Base-by-base conservation (phyloP, 2,888 invertebrate genomes). In the Flexamia atlantica region DNA sequence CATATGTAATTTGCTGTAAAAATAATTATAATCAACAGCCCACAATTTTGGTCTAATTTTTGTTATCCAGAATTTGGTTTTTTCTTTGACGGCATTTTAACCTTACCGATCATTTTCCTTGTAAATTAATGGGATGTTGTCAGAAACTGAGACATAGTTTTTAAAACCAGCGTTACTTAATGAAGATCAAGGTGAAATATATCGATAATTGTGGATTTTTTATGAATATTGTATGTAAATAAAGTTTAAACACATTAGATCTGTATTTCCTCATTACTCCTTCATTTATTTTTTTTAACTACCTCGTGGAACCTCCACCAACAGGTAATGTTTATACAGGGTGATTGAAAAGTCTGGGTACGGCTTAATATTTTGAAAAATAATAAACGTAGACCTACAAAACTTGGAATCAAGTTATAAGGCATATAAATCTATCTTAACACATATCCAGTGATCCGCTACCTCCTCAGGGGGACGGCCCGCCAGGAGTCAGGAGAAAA, bases 221-320 rank as follows among this genome's bases (percentile, higher is more conserved):
- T 64, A 64, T 64, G 30, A 12, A 64, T 64, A 64, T 64, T 64
- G 64, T 28, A 64, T 64, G 64, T 64, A 64, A 64, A 64, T 64
- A 64, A 64, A 64, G 64, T 64, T 64, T 64, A 28, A 64, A 64
- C 28, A 64, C 64, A 28, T 12, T 64, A 64, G 20, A 28, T 10
- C 3, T 25, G 5, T 28, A 17, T 28, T 64, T 57, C n/a, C 7
- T 64, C 14, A 64, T 3, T 28, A 17, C 46, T 14, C 12, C 46
- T 17, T 46, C 9, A 36, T n/a, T n/a, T n/a, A n/a, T n/a, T n/a
- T n/a, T n/a, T n/a, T n/a, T n/a, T n/a, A n/a, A n/a, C n/a, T n/a
- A n/a, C n/a, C n/a, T n/a, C n/a, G n/a, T n/a, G n/a, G n/a, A n/a
- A n/a, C n/a, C n/a, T n/a, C n/a, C n/a, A n/a, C n/a, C n/a, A n/a